Evolutionary conservation across 2,113 vertebrate genomes (phyloP).

Genomic region (Phylloscopus trochilus): DNA sequence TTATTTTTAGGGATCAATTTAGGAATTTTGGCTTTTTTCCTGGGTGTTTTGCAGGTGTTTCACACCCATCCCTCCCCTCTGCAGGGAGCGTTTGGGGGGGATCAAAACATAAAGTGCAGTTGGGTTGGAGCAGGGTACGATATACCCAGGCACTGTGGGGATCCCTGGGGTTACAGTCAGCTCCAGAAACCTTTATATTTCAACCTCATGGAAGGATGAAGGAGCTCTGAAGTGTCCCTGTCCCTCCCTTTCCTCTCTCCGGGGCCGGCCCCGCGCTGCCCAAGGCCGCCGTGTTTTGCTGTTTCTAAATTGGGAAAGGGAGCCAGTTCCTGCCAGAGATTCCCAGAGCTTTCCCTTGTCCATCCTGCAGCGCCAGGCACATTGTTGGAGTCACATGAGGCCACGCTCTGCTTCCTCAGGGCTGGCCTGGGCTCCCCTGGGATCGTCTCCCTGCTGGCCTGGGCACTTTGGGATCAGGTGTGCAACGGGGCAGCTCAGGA

Average conservation of each 20-base stretch:
- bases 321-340: background rate
- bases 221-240: background rate
- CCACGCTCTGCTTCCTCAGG: background rate
- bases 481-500: background rate
- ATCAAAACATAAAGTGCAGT: background rate
- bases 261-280: background rate
- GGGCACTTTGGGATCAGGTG: fast-evolving
- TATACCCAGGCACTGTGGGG: background rate
- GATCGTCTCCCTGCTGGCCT: fast-evolving
- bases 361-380: fast-evolving
- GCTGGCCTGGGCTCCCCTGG: background rate
- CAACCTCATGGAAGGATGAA: background rate
- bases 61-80: background rate
- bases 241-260: background rate
- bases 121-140: background rate
- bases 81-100: background rate
- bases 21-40: background rate
- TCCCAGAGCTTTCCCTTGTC: conserved; percentile 20
- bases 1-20: background rate
- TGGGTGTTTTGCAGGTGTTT: background rate
- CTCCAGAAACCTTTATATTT: fast-evolving
- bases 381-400: background rate
- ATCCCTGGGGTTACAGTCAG: fast-evolving
- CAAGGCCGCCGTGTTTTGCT: background rate
- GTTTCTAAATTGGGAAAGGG: conserved; percentile 3